A percentile compares a stretch with the other conserved stretches of the same genome.
Conservation (phyloP, 1,140 invertebrate species). For the Neodiprion fabricii region DNA sequence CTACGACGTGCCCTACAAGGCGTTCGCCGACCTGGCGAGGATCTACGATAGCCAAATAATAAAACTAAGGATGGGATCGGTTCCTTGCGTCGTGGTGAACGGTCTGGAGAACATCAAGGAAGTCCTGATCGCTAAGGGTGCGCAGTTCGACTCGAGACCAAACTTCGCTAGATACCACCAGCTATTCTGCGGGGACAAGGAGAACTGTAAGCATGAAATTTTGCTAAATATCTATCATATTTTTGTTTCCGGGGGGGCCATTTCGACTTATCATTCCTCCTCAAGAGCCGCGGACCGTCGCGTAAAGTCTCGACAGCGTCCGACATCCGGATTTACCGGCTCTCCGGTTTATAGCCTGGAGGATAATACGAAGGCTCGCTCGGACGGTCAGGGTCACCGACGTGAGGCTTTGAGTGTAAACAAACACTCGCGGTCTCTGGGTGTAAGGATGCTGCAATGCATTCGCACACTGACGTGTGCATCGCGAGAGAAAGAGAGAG, state of each 20-base stretch:
- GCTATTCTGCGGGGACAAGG: conserved; percentile 70
- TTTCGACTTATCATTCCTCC: too few species aligned
- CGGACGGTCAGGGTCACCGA: not conserved
- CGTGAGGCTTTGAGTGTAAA: not conserved
- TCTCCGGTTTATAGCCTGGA: not conserved
- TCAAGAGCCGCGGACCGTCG: not conserved
- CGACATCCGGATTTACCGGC: not conserved
- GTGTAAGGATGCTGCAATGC: too few species aligned
- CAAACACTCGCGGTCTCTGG: not conserved
- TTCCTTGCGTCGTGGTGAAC: conserved; percentile 70
- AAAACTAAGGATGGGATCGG: conserved; percentile 66
- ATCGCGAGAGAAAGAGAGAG: too few species aligned
- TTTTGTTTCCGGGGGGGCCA: not conserved
- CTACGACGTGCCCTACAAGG: conserved; percentile 71
- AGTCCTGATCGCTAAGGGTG: conserved; percentile 67
- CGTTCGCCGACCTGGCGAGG: conserved; percentile 64
- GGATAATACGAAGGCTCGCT: not conserved
- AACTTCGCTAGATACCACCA: conserved; percentile 69
- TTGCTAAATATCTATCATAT: conserved; percentile 15
- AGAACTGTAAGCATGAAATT: conserved; percentile 71
- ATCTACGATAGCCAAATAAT: conserved; percentile 65
- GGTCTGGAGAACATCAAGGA: conserved; percentile 70
- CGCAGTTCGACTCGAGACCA: conserved; percentile 71
- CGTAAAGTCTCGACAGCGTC: not conserved
- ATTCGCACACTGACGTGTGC: too few species aligned